A percentile compares a stretch with the other conserved stretches of the same genome.
phyloP scores from a whole-genome alignment of 2,888 invertebrate genomes.

The Cantharis lateralis region DNA sequence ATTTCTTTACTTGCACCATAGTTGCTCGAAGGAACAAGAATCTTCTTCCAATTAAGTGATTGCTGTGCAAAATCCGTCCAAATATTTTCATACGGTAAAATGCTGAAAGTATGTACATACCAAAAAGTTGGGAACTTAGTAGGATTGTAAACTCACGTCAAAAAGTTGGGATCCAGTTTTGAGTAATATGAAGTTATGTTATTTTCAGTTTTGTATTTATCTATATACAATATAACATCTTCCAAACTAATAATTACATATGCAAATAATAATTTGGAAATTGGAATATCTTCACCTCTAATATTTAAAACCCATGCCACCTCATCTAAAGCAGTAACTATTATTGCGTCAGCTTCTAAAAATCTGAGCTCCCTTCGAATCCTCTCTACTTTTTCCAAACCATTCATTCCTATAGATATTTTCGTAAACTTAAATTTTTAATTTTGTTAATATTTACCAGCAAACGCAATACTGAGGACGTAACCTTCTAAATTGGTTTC shows the following conservation, averaged over 20 bases:
- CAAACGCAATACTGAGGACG: conserved; percentile 56
- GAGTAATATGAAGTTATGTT: conserved; percentile 54
- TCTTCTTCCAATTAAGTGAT: conserved; percentile 65
- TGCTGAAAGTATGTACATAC: conserved; percentile 55
- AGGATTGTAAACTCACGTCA: conserved; percentile 59
- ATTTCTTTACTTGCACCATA: conserved; percentile 75
- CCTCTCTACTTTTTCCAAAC: conserved; percentile 75
- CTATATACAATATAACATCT: conserved; percentile 71
- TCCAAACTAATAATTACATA: conserved; percentile 71
- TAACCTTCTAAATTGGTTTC: conserved; percentile 55
- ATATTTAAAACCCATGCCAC: conserved; percentile 88
- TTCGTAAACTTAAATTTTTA: too few relatives aligned
- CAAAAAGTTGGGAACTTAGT: too few relatives aligned
- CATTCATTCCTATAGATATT: conserved; percentile 61
- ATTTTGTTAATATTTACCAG: conserved; percentile 52
- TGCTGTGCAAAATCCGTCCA: conserved; percentile 72
- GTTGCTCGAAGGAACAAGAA: conserved; percentile 76
- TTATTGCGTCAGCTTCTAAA: conserved; percentile 72
- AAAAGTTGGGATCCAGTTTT: conserved; percentile 61
- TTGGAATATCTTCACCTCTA: conserved; percentile 79
- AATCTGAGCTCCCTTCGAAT: conserved; percentile 64
- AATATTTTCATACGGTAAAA: conserved; percentile 71
- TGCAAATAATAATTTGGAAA: conserved; percentile 77
- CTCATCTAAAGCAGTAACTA: conserved; percentile 85
- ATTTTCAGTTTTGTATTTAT: conserved; percentile 62